These are phyloP conservation scores for Nemotelus nigrinus DNA, from an alignment of 2,888 invertebrate species.

Conservation along the genomic window DNA sequence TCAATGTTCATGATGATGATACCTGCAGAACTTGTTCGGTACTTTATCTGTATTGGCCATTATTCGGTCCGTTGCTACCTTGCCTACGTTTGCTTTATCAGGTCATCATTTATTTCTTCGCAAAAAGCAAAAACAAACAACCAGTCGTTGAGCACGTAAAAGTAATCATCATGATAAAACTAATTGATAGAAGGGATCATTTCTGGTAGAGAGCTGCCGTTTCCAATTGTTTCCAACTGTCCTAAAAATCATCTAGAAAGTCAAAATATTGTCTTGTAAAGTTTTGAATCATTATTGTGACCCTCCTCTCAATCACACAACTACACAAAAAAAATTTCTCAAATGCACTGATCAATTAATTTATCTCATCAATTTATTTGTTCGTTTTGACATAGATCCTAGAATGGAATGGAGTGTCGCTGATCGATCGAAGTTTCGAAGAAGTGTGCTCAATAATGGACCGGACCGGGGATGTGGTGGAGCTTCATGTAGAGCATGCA, in stretches of 20 bases:
- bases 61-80: not conserved
- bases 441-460: constrained; percentile 92
- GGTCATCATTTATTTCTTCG: constrained; percentile 15
- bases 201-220: too few species aligned
- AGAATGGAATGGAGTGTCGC: constrained; percentile 90
- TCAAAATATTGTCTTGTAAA: too few species aligned
- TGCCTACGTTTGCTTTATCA: not conserved
- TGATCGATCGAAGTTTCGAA: constrained; percentile 92
- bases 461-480: constrained; percentile 85
- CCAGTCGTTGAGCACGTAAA: constrained; percentile 20
- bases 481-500: constrained; percentile 85
- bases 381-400: constrained; percentile 70
- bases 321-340: too few species aligned
- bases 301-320: too few species aligned
- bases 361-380: too few species aligned
- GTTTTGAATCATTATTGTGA: too few species aligned
- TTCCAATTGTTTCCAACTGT: too few species aligned
- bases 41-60: not conserved
- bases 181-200: not conserved
- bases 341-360: too few species aligned
- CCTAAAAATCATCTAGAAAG: too few species aligned
- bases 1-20: not conserved
- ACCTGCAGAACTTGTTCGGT: not conserved
- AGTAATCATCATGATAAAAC: constrained; percentile 33
- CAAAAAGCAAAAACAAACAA: not conserved